Base-by-base conservation (phyloP, 2,797 vertebrate genomes). In the Sandelia bainsii region DNA sequence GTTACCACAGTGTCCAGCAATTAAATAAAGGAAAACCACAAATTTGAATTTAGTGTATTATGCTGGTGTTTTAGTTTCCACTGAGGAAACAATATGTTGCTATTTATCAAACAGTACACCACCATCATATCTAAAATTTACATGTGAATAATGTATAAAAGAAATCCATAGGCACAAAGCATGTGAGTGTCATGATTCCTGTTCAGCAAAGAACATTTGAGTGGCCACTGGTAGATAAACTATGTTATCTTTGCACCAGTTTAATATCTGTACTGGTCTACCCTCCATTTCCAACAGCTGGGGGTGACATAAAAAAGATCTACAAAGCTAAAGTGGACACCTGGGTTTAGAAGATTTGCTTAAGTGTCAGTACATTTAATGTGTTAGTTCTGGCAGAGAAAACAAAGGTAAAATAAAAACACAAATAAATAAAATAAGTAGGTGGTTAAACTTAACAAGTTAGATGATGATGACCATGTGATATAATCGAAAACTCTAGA, bases 331-430 rank as follows among this genome's bases (percentile, higher is more conserved):
- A 75, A 60, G 22, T 53, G 45, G 10, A 69, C 53, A 74, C 53
- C 62, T 79, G 62, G 14, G 12, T 32, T 52, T 3, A 34, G 10
- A 22, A 65, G 16, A 67, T 81, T 70, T 79, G 32, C 48, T 69
- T 73, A 25, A 14, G 23, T 34, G 37, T 32, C 40, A 10, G 29
- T 49, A 42, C 46, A 11, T 5, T n/a, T 12, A 19, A n/a, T n/a
- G n/a, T 49, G 22, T 23, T 49, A 11, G 10, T 23, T 23, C 46
- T n/a, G n/a, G n/a, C n/a, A n/a, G n/a, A n/a, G n/a, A 48, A 69
- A 25, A 7, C 29, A 32, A 23, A 25, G 8, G 10, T 51, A 25
- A 39, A 52, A 34, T 46, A n/a, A 17, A 44, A 16, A n/a, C 8
- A 9, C 7, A 7, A n/a, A 46, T 46, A n/a, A 46, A 46, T n/a